Evolutionary conservation across 2,888 invertebrate genomes (phyloP).

Genomic region (Drosophila putrida): DNA sequence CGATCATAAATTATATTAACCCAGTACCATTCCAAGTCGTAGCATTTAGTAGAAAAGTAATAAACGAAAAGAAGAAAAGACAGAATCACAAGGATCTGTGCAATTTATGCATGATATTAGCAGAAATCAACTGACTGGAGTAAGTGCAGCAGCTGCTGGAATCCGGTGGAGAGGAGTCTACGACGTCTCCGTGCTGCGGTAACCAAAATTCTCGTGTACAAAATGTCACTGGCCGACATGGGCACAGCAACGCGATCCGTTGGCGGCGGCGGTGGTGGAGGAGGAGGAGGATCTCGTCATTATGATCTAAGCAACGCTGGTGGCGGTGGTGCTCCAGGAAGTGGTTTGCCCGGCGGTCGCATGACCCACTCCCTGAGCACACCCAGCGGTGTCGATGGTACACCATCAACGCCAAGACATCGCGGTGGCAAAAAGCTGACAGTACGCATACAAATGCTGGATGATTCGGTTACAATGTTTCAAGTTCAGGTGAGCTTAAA

Average conservation of each 20-base stretch:
- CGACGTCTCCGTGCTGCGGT: constrained; percentile 28
- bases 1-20: constrained; percentile 40
- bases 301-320: constrained; percentile 52
- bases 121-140: constrained; percentile 25
- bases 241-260: constrained; percentile 78
- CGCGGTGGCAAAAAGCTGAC: constrained; percentile 96
- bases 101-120: constrained; percentile 44
- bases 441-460: constrained; percentile 94
- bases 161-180: constrained; percentile 10
- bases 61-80: constrained; percentile 25
- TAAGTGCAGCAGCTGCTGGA: constrained; percentile 30
- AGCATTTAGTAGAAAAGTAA: constrained; percentile 50
- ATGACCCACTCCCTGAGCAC: constrained; percentile 95
- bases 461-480: constrained; percentile 95
- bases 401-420: constrained; percentile 90
- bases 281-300: constrained; percentile 53
- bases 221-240: constrained; percentile 85
- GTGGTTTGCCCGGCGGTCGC: constrained; percentile 86
- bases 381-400: constrained; percentile 92
- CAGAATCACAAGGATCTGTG: constrained; percentile 36
- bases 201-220: constrained; percentile 81
- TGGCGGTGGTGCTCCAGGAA: constrained; percentile 67
- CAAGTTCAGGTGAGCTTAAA: constrained; percentile 92
- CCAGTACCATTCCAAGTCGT: constrained; percentile 70
- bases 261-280: constrained; percentile 57